Evolutionary conservation across 2,888 invertebrate species (phyloP), one percentile per base, ranked within the genome.

Genomic region (Nymphalis c-album): DNA sequence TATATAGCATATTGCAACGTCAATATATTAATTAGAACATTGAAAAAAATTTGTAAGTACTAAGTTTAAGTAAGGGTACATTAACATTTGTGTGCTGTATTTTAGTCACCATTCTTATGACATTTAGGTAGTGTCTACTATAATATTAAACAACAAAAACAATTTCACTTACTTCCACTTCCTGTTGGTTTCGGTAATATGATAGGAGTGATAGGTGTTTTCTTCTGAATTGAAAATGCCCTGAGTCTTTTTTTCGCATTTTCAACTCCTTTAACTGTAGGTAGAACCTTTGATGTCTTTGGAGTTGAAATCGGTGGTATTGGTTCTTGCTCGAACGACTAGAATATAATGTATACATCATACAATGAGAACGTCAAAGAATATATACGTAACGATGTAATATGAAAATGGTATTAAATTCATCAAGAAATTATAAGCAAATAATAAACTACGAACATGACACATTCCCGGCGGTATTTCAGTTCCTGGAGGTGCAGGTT

Each of bases 191-290:
- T 91, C 0, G 84, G 75, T 3, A 85, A 71, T 0, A 80, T 47
- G 0, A 85, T 75, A 0, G 88, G 82, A 16, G 84, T 76, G 1
- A 88, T 72, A 0, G 90, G 82, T 0, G 83, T 74, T 71, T 91
- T 92, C 78, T 92, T 92, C 77, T 92, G 93, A 46, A 92, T 92
- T 18, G 91, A 92, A 75, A 93, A 93, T 10, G 92, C 92, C 72
- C 91, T 77, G 7, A 92, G 85, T 60, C 90, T 84, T 70, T 90
- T 91, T 75, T 92, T 92, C 0, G 91, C 92, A 80, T 87, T 85
- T 69, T 90, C 88, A 5, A 91, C 86, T 16, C 92, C 91, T 76
- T 89, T 88, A 1, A 74, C 64, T 2, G 81, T 71, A 17, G 72
- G n/a, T 17, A 40, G 7, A 45, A 69, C 22, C 58, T 69, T 67